A percentile compares a stretch with the other conserved stretches of the same genome.
phyloP scores from a whole-genome alignment of 2,113 vertebrate genomes.

The Campylorhamphus procurvoides region DNA sequence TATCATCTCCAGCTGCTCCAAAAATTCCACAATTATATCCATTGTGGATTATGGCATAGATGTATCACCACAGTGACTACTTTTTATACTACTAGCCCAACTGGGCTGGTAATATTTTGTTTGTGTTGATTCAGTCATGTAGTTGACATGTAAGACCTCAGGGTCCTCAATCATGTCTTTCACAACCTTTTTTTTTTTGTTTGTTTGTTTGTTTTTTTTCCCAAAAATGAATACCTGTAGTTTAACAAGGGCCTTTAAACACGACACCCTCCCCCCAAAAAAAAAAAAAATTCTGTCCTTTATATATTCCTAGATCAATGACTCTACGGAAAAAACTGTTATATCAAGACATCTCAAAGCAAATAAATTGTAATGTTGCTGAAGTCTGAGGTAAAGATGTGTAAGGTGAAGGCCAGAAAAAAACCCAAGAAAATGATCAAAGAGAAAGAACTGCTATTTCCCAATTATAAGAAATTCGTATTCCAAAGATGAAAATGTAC shows the following conservation, averaged over 20 bases:
- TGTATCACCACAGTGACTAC: rapidly evolving
- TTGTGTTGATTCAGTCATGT: neutral
- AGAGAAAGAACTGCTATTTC: neutral
- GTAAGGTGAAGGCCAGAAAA: neutral
- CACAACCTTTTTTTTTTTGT: neutral
- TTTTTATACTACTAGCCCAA: neutral
- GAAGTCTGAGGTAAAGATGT: neutral
- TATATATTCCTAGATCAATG: neutral
- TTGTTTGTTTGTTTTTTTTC: neutral
- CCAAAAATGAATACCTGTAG: neutral
- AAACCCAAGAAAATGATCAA: neutral
- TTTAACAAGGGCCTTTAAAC: neutral
- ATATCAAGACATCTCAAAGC: neutral
- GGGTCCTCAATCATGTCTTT: neutral
- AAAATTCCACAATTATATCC: neutral
- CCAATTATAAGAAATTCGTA: neutral
- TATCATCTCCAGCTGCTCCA: rapidly evolving
- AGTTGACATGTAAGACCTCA: neutral
- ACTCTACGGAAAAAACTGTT: neutral
- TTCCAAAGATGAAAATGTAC: neutral
- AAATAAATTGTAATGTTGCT: neutral
- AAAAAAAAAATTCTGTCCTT: neutral
- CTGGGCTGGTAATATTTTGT: neutral
- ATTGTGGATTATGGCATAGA: neutral
- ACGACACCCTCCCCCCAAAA: neutral